Conservation (phyloP, 2,888 invertebrate genomes). For the Brenthis ino region DNA sequence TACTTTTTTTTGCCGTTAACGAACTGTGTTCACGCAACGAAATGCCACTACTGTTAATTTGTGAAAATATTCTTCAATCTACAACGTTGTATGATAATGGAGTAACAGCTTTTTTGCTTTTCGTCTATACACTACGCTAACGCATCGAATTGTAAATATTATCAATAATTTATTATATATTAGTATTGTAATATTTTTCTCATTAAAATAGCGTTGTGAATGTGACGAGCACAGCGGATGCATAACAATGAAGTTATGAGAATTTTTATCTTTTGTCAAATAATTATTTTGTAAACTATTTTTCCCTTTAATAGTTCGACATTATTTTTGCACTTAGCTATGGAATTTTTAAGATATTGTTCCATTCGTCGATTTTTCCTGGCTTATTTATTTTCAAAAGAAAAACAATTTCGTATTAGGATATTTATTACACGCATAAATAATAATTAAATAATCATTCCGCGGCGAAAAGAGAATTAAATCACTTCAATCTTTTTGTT, state of each 20-base stretch:
- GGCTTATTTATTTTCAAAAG: neutral
- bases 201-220: slow-evolving; percentile 27
- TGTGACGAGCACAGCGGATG: slow-evolving; percentile 29
- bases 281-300: slow-evolving; percentile 39
- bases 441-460: too few species aligned
- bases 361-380: neutral
- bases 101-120: neutral
- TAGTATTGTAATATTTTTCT: slow-evolving; percentile 32
- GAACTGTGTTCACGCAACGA: slow-evolving; percentile 48
- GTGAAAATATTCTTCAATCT: neutral
- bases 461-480: too few species aligned
- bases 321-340: neutral
- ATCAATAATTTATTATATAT: slow-evolving; percentile 28
- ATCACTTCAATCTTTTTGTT: too few species aligned
- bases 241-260: slow-evolving; percentile 42
- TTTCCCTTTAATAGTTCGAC: slow-evolving; percentile 15
- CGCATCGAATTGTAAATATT: slow-evolving; percentile 39
- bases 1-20: slow-evolving; percentile 19
- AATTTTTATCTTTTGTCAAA: slow-evolving; percentile 42
- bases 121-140: slow-evolving; percentile 41
- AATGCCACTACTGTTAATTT: slow-evolving; percentile 9
- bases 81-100: neutral
- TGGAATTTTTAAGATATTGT: neutral
- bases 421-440: too few species aligned
- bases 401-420: too few species aligned